Evolutionary conservation across 2,797 vertebrate species (phyloP).

Genomic region (Molossus alvarezi): DNA sequence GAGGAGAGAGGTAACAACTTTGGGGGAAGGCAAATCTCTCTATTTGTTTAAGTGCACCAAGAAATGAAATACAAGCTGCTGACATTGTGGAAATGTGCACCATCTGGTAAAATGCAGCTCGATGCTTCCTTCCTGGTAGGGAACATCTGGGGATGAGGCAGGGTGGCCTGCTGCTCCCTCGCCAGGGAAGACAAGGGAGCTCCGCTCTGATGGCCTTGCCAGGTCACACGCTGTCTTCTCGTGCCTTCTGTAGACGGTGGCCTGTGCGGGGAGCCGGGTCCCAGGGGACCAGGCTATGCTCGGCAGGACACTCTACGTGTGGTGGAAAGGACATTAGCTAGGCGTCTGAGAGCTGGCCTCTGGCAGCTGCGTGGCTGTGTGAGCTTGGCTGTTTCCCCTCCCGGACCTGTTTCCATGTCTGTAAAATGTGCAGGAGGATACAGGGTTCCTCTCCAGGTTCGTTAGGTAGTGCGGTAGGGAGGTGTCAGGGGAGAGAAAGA

Average conservation of each 20-base stretch:
- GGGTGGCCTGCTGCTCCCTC: background rate
- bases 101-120: slow-evolving; percentile 75
- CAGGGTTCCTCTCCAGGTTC: background rate
- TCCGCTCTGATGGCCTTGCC: background rate
- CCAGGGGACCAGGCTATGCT: background rate
- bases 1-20: slow-evolving; percentile 26
- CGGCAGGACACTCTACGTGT: background rate
- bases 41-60: slow-evolving; percentile 69
- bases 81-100: slow-evolving; percentile 24
- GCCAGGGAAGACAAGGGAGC: background rate
- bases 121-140: slow-evolving; percentile 60
- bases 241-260: background rate
- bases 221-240: background rate
- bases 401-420: background rate
- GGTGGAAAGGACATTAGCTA: background rate
- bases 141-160: slow-evolving; percentile 60
- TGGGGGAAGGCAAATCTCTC: slow-evolving; percentile 56
- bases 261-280: background rate
- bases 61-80: slow-evolving; percentile 65
- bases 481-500: background rate
- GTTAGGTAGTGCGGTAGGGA: fast-evolving
- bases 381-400: background rate
- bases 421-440: background rate
- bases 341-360: background rate
- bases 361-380: background rate